Evolutionary conservation across 2,888 invertebrate species (phyloP).

Genomic region (Syrphus vitripennis): DNA sequence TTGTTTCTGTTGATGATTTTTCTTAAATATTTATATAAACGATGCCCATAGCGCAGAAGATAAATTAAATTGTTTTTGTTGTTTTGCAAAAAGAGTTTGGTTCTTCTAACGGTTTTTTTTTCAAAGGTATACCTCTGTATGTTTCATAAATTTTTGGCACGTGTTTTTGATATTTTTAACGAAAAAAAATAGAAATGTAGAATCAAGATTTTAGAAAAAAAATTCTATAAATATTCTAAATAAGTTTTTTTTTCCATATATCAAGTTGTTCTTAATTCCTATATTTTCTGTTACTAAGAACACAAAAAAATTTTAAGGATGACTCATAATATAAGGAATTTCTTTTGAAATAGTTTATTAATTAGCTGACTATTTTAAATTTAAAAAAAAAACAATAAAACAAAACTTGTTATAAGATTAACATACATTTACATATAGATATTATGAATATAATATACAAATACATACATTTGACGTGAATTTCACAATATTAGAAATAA

Average conservation of each 20-base stretch:
- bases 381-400: background rate
- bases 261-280: background rate
- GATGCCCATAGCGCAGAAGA: background rate
- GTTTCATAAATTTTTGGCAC: background rate
- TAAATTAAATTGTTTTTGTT: background rate
- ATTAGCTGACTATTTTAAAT: background rate
- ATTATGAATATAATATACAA: background rate
- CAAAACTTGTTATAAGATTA: background rate
- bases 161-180: background rate
- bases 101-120: background rate
- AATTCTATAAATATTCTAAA: background rate
- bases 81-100: background rate
- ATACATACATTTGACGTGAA: background rate
- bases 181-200: background rate
- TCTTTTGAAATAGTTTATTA: background rate
- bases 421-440: background rate
- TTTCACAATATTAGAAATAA: background rate
- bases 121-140: too few relatives aligned
- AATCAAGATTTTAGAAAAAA: background rate
- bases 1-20: background rate
- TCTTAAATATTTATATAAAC: too few relatives aligned
- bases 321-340: background rate
- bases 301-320: background rate
- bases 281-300: conserved; percentile 1
- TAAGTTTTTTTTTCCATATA: background rate